Evolutionary conservation across 1,140 invertebrate genomes (phyloP).

Genomic region (Sogatella furcifera): DNA sequence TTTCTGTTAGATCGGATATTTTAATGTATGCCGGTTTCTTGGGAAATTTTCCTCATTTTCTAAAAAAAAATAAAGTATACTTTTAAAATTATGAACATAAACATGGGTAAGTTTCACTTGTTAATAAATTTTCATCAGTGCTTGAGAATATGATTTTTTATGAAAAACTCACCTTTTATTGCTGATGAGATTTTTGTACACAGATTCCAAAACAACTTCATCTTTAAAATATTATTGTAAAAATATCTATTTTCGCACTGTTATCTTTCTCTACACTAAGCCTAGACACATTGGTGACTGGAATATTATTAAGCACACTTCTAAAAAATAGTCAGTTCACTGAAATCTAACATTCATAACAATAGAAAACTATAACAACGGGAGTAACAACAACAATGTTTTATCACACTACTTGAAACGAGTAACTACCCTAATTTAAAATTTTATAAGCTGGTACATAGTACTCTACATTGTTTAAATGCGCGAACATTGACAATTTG

Average conservation of each 20-base stretch:
- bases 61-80: too few species aligned
- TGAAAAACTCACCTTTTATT: not conserved
- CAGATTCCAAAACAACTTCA: not conserved
- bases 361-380: conserved; percentile 2
- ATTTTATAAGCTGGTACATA: conserved; percentile 4
- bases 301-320: conserved; percentile 1
- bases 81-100: too few species aligned
- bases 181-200: not conserved
- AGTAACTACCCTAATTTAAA: conserved; percentile 1
- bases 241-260: not conserved
- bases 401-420: conserved; percentile 3
- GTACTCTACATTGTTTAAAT: conserved; percentile 2
- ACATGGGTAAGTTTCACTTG: too few species aligned
- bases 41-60: too few species aligned
- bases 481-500: not conserved
- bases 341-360: not conserved
- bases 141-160: too few species aligned
- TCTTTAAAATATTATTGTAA: not conserved
- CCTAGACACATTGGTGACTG: not conserved
- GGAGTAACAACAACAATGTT: conserved; percentile 1
- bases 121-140: too few species aligned
- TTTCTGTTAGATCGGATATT: too few species aligned
- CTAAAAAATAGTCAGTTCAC: not conserved
- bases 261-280: conserved; percentile 1
- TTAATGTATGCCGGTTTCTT: too few species aligned